Evolutionary conservation across 2,888 invertebrate genomes (phyloP).

Genomic region (Hecatera dysodea): DNA sequence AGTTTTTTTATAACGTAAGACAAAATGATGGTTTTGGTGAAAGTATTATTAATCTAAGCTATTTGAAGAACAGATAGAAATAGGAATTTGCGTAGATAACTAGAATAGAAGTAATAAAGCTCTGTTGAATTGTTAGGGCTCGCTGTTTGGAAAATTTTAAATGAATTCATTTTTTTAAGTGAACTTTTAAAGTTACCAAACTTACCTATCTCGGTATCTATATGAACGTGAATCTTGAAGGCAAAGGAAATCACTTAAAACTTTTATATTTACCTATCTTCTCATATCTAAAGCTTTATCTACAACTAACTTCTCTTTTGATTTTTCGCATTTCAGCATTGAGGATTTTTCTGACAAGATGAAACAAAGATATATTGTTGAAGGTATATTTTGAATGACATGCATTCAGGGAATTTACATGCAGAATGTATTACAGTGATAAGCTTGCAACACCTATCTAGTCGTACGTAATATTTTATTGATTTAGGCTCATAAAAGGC

Average conservation of each 20-base stretch:
- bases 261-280: neutral
- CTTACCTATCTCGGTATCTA: neutral
- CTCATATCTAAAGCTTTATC: neutral
- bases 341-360: neutral
- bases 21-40: conserved; percentile 56
- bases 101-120: conserved; percentile 55
- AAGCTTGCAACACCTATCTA: neutral
- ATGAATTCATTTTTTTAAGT: neutral
- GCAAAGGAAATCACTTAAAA: too few species aligned
- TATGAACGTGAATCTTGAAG: too few species aligned
- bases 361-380: conserved; percentile 4
- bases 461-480: neutral
- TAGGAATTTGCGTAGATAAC: conserved; percentile 60
- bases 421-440: conserved; percentile 4
- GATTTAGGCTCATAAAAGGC: neutral
- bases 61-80: conserved; percentile 66
- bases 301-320: neutral
- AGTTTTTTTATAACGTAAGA: conserved; percentile 70
- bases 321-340: neutral
- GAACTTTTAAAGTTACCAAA: conserved; percentile 8
- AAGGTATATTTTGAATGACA: conserved; percentile 22
- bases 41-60: conserved; percentile 54
- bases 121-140: conserved; percentile 28
- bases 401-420: conserved; percentile 32
- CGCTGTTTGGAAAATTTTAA: neutral